Evolutionary conservation across 2,113 vertebrate genomes (phyloP), one percentile per base, ranked within the genome.

Genomic region (Tringa solitaria): DNA sequence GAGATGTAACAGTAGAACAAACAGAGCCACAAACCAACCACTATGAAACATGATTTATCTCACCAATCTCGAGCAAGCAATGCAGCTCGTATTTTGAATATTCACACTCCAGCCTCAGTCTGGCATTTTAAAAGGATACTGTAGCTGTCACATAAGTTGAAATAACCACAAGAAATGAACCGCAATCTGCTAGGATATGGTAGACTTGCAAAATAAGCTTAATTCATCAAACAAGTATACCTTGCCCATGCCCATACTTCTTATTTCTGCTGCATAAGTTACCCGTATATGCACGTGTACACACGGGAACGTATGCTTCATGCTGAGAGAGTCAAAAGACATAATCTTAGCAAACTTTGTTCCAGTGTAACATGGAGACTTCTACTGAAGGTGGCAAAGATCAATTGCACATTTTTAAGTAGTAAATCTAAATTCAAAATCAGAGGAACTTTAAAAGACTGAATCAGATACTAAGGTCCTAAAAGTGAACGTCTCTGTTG

Each of bases 241-340:
- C 74, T 17, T 28, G 67, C 72, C 64, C 80, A 57, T 6, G 70
- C 81, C 27, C 63, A 70, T 14, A 3, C 50, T 4, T 5, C 48
- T 35, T 33, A 5, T 50, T 64, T 22, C 75, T 60, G 28, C 5
- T 32, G 5, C 56, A 2, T 4, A n/a, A 22, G 11, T 41, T 10
- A 2, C 3, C 35, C 7, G 39, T 8, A 8, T 15, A 4, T 1
- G 12, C 53, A 4, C 2, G 14, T 33, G 33, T 30, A 14, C 43
- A 24, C n/a, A 14, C 41, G 20, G 7, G 16, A 27, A 30, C 0
- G 10, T 1, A 6, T 1, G 0, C 27, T 7, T 14, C 23, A 3
- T 2, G 60, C 33, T 3, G 56, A 76, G 20, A 45, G 26, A 37
- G 10, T 26, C 73, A 9, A 9, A n/a, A 46, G 14, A 15, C 0